phyloP scores from a whole-genome alignment of 2,888 invertebrate genomes.

The Calameuta pallipes region DNA sequence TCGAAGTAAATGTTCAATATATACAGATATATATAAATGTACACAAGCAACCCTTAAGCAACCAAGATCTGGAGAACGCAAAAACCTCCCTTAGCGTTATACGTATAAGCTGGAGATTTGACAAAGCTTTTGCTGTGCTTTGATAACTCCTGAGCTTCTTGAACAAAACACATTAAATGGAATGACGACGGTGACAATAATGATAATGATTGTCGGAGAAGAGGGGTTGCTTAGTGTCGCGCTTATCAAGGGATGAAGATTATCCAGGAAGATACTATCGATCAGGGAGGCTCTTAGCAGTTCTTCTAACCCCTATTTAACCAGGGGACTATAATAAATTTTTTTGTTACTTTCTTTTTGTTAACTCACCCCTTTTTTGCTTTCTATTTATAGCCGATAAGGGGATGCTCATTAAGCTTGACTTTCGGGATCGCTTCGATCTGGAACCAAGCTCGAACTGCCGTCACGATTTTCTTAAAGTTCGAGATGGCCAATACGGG shows the following conservation, averaged over 20 bases:
- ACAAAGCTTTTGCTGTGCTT: not conserved
- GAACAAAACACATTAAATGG: not conserved
- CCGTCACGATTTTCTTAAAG: slow-evolving; percentile 84
- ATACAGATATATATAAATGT: too few relatives aligned
- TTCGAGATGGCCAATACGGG: slow-evolving; percentile 85
- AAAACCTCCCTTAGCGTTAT: too few relatives aligned
- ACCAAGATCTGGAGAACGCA: too few relatives aligned
- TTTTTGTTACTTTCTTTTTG: not conserved
- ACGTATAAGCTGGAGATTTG: not conserved
- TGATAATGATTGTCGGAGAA: not conserved
- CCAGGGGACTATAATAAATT: not conserved
- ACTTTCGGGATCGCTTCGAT: slow-evolving; percentile 83
- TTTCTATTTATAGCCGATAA: slow-evolving; percentile 69
- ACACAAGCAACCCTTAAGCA: too few relatives aligned
- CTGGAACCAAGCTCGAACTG: slow-evolving; percentile 78
- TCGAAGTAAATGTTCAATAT: too few relatives aligned
- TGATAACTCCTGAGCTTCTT: not conserved
- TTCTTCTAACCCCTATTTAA: not conserved
- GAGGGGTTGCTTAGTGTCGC: not conserved
- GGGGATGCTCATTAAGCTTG: slow-evolving; percentile 77
- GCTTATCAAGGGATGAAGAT: not conserved
- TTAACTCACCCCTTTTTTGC: not conserved
- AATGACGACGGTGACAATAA: not conserved
- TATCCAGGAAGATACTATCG: not conserved
- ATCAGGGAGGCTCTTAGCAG: not conserved